A percentile compares a stretch with the other conserved stretches of the same genome.
phyloP scores from a whole-genome alignment of 2,888 invertebrate genomes.

The Digitonthophagus gazella region DNA sequence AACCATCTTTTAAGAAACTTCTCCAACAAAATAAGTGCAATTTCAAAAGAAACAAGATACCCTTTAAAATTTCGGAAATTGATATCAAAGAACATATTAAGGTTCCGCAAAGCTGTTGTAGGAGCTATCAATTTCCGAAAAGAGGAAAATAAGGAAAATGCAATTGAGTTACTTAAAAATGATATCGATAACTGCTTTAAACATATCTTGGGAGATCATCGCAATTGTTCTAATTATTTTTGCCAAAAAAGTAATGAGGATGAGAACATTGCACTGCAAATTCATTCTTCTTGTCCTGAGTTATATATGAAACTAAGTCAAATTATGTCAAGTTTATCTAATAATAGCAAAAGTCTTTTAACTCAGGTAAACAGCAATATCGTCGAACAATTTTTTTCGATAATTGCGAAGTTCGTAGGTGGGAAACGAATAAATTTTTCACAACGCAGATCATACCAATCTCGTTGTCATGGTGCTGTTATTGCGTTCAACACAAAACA shows the following conservation, averaged over 20 bases:
- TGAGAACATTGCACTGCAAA: not conserved
- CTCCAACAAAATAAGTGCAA: constrained; percentile 21
- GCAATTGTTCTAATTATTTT: constrained; percentile 2
- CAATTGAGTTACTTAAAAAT: not conserved
- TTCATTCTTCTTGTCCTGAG: not conserved
- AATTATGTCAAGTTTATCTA: no score
- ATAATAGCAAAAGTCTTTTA: no score
- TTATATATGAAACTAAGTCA: not conserved
- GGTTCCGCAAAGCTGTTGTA: constrained; percentile 18
- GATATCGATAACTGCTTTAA: constrained; percentile 17
- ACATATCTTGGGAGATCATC: constrained; percentile 20
- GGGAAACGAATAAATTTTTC: constrained; percentile 32
- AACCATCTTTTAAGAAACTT: constrained; percentile 32
- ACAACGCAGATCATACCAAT: constrained; percentile 21
- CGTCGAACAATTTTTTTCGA: constrained; percentile 20
- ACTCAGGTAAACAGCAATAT: constrained; percentile 18
- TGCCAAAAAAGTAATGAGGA: constrained; percentile 10
- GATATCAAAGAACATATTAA: not conserved
- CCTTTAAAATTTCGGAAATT: not conserved
- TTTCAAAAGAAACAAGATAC: constrained; percentile 10
- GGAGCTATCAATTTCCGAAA: constrained; percentile 15
- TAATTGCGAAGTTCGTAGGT: constrained; percentile 31
- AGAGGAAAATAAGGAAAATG: not conserved
- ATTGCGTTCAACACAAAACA: constrained; percentile 21
- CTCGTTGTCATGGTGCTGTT: constrained; percentile 26